These are phyloP conservation scores for Phanerotoma sp. DNA, from an alignment of 2,888 invertebrate genomes.

Conservation along the genomic window DNA sequence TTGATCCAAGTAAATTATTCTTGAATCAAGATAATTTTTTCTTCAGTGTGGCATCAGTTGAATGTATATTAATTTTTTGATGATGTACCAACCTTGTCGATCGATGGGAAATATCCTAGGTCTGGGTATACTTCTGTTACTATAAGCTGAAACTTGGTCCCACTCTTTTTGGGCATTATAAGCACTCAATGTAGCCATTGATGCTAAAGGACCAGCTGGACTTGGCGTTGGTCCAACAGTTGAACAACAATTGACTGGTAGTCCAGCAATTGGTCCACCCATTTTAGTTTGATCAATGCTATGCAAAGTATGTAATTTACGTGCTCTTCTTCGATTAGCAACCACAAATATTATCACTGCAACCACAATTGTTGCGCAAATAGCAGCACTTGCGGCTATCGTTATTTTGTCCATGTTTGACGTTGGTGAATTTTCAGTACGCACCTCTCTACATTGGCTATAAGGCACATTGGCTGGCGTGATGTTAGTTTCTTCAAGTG, in stretches of 20 bases:
- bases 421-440: constrained; percentile 79
- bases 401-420: constrained; percentile 95
- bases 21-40: too few species aligned
- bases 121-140: constrained; percentile 85
- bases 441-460: constrained; percentile 84
- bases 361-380: constrained; percentile 88
- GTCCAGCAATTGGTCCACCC: constrained; percentile 69
- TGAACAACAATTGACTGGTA: constrained; percentile 80
- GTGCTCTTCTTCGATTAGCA: constrained; percentile 76
- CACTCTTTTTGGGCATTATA: constrained; percentile 85
- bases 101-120: constrained; percentile 82
- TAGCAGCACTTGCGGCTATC: constrained; percentile 89
- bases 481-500: constrained; percentile 84
- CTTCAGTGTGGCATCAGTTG: too few species aligned
- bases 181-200: constrained; percentile 80
- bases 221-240: constrained; percentile 72
- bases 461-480: constrained; percentile 84
- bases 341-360: constrained; percentile 89
- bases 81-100: constrained; percentile 57
- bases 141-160: constrained; percentile 89
- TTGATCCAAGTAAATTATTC: too few species aligned
- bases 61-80: too few species aligned
- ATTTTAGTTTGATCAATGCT: constrained; percentile 69
- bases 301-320: constrained; percentile 70
- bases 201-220: constrained; percentile 78